Evolutionary conservation across 2,113 vertebrate genomes (phyloP), one percentile per base, ranked within the genome.

Genomic region (Seriola rivoliana): DNA sequence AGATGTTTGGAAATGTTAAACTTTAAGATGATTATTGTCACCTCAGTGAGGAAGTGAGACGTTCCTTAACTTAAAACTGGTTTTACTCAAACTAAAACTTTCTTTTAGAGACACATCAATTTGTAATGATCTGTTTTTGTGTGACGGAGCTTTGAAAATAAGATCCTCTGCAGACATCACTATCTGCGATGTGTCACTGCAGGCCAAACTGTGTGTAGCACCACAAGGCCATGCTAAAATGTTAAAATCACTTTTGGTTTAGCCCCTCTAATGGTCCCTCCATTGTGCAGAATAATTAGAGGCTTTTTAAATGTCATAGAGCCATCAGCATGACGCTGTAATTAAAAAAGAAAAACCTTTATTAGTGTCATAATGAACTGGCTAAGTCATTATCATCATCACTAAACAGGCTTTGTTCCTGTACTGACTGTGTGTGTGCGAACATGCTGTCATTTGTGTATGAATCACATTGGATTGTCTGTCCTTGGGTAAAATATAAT

Each of bases 281-380:
- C 54, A 80, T 80, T 85, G 84, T 76, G 84, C 70, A 52, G 80
- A 69, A 81, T 89, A 91, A 92, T 93, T 88, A 91, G 72, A 87
- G 74, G 73, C 87, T 77, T 89, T 93, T 91, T 91, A 91, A 91
- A 90, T 93, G 91, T 87, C 92, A 89, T 68, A 64, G 44, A 85
- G 69, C 48, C 85, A 89, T 91, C 88, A 84, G 77, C 60, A 71
- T 84, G 85, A 82, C 59, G 68, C 79, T 85, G 79, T 89, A 88
- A 91, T 93, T 88, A 91, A 90, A 89, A 85, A 85, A 75, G 80
- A 87, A 85, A 90, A 91, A 89, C 65, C 76, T 88, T 85, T 84
- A 89, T 89, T 89, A 85, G 68, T 81, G 54, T 89, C 76, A 79
- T 88, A 90, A 90, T 90, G 79, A 84, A 91, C 82, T 88, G 77